These are phyloP conservation scores for Leucoraja erinaceus DNA, from an alignment of 2,113 vertebrate species.

Conservation along the genomic window DNA sequence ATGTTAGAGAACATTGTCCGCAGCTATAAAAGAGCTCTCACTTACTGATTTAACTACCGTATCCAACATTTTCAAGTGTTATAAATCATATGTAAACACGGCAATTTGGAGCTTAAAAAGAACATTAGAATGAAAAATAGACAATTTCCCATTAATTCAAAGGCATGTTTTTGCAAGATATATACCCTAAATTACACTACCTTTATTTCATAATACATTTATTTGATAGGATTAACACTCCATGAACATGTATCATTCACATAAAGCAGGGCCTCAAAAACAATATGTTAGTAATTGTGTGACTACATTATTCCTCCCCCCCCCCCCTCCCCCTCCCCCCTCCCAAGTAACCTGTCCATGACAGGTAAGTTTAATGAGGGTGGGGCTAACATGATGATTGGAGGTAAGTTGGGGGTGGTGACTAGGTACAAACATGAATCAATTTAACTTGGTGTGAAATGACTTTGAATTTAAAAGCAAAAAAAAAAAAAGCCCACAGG, in stretches of 20 bases:
- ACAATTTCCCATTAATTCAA: conserved; percentile 23
- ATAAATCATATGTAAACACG: conserved; percentile 35
- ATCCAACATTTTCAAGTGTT: conserved; percentile 26
- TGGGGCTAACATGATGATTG: neutral
- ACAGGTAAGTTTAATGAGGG: neutral
- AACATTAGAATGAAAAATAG: conserved; percentile 31
- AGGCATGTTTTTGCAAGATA: conserved; percentile 29
- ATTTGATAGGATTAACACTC: conserved; percentile 25
- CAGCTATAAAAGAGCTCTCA: conserved; percentile 20
- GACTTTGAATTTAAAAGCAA: neutral
- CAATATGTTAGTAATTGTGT: neutral
- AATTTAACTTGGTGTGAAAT: neutral
- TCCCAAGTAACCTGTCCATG: neutral
- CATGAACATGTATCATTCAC: neutral
- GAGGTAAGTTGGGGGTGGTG: neutral
- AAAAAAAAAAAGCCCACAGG: neutral
- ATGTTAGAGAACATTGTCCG: conserved; percentile 23
- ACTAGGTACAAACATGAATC: neutral
- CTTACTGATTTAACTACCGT: conserved; percentile 31
- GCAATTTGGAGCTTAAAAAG: conserved; percentile 13
- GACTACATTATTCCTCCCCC: neutral
- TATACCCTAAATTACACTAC: conserved; percentile 28
- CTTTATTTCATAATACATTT: conserved; percentile 26
- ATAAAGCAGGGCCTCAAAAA: conserved; percentile 20
- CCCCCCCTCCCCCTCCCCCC: too few relatives aligned